A percentile compares a stretch with the other conserved stretches of the same genome.
phyloP scores from a whole-genome alignment of 1,140 invertebrate genomes.

The Scaptomyza hsui region DNA sequence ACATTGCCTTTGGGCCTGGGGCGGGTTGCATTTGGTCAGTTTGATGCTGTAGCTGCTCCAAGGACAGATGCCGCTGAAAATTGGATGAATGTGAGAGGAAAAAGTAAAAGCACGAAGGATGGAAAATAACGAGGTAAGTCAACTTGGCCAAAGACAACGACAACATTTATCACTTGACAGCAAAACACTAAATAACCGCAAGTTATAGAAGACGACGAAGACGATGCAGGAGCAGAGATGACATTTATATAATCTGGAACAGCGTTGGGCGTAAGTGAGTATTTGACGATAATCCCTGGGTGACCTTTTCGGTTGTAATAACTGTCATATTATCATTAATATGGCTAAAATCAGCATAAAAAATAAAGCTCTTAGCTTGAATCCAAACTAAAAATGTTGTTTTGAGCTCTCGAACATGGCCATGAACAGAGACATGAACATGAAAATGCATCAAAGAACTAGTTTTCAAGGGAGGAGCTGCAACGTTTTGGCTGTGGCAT shows the following conservation, averaged over 20 bases:
- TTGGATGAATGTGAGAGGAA: constrained; percentile 17
- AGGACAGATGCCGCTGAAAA: constrained; percentile 41
- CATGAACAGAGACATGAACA: background rate
- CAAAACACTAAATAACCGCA: constrained; percentile 56
- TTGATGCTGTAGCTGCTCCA: constrained; percentile 49
- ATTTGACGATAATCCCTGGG: background rate
- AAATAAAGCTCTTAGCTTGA: background rate
- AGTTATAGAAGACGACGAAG: constrained; percentile 13
- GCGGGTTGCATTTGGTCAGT: constrained; percentile 25
- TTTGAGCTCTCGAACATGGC: background rate
- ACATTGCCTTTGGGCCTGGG: constrained; percentile 41
- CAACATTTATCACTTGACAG: constrained; percentile 69
- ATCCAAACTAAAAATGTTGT: background rate
- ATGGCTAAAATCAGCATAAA: background rate
- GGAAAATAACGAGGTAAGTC: constrained; percentile 39
- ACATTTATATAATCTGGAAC: constrained; percentile 53
- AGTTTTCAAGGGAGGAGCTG: background rate
- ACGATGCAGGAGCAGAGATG: constrained; percentile 52
- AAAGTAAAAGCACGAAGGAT: constrained; percentile 14
- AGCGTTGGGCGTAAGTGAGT: background rate
- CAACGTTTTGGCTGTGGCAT: constrained; percentile 46
- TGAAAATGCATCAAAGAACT: background rate
- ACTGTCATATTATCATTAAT: background rate
- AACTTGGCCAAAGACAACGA: constrained; percentile 29
- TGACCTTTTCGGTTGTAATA: background rate